Percentiles rank a stretch among this genome's conserved stretches.
These are phyloP conservation scores for Coelinius sp. DNA, from an alignment of 2,888 invertebrate genomes.

Conservation along the genomic window DNA sequence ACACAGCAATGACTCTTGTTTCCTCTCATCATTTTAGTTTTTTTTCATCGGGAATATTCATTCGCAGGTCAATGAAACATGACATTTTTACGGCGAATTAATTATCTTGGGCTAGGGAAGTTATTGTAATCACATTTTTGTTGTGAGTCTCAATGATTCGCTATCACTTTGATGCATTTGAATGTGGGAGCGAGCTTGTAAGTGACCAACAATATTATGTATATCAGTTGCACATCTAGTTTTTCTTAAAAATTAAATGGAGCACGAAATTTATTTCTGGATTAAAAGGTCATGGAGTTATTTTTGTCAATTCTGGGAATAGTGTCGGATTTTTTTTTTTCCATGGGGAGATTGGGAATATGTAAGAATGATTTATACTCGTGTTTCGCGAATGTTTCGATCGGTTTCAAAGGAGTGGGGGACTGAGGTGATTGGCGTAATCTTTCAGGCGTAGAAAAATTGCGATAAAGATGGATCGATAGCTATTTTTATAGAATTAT, in stretches of 20 bases:
- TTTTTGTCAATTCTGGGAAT: not conserved
- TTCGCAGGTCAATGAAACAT: too few relatives aligned
- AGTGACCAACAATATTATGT: too few relatives aligned
- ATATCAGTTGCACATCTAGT: too few relatives aligned
- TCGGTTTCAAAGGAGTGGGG: not conserved
- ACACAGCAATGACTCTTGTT: not conserved
- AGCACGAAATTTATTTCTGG: not conserved
- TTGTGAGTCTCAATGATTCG: too few relatives aligned
- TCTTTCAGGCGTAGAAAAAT: not conserved
- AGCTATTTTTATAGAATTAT: not conserved
- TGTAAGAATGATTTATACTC: not conserved
- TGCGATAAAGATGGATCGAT: not conserved
- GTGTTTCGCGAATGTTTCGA: not conserved
- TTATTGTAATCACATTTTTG: not conserved
- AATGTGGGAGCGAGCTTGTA: too few relatives aligned
- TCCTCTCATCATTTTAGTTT: not conserved
- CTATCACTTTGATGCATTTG: too few relatives aligned
- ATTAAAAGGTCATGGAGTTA: not conserved
- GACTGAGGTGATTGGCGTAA: not conserved
- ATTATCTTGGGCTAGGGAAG: too few relatives aligned
- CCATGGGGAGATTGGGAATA: not conserved
- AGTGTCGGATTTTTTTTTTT: not conserved
- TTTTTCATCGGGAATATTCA: not conserved
- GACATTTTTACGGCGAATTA: not conserved
- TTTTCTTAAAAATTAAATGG: not conserved